These are phyloP conservation scores for Chaetorhynchus papuensis DNA, from an alignment of 2,113 vertebrate species.

Conservation along the genomic window DNA sequence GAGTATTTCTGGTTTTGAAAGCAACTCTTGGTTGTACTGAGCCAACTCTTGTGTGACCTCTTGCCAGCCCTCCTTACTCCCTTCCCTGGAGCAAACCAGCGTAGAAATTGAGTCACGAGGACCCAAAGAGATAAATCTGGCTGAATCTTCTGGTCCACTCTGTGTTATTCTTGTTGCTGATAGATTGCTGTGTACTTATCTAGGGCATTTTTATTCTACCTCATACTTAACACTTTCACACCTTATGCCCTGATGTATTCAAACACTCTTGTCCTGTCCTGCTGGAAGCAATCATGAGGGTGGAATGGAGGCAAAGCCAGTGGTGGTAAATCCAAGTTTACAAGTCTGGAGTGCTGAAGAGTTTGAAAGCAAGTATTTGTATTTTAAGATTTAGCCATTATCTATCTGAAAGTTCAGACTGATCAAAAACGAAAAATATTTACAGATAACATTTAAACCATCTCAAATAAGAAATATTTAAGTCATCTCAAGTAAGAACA, in stretches of 20 bases:
- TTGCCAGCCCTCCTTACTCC: background rate
- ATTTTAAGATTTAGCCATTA: background rate
- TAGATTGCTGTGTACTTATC: background rate
- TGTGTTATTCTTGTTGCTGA: background rate
- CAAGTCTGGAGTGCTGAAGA: background rate
- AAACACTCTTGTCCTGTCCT: background rate
- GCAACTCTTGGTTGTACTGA: rapidly evolving
- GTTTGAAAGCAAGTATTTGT: background rate
- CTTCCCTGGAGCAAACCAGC: background rate
- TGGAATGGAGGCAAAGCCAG: background rate
- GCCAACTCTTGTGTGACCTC: background rate
- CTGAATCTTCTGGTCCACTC: background rate
- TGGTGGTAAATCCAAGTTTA: background rate
- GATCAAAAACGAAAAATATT: background rate
- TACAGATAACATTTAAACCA: background rate
- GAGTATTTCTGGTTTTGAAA: background rate
- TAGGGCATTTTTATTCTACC: background rate
- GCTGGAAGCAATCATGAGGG: background rate
- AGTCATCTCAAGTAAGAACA: background rate
- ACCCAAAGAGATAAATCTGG: background rate
- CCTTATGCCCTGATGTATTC: background rate
- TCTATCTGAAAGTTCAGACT: background rate
- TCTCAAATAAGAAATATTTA: background rate
- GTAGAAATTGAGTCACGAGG: background rate
- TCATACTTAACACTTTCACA: background rate